phyloP scores from a whole-genome alignment of 2,797 vertebrate species.

The Danio kyathit region DNA sequence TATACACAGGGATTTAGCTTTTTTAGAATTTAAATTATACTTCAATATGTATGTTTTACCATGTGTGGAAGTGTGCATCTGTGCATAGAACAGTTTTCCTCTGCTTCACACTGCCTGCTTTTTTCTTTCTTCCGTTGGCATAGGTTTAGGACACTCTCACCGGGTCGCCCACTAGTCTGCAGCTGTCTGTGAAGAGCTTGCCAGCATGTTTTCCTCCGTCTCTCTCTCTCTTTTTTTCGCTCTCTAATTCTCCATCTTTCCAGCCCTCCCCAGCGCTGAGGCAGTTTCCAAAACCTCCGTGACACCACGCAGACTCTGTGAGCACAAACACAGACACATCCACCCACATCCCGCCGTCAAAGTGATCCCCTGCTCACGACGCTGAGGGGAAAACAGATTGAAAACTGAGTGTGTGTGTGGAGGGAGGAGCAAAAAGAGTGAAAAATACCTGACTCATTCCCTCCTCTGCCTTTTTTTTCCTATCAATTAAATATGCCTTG shows the following conservation, averaged over 20 bases:
- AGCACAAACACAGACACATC: slow-evolving; percentile 78
- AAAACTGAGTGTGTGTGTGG: slow-evolving; percentile 61
- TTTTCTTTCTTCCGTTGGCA: slow-evolving; percentile 52
- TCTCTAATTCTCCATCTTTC: slow-evolving; percentile 2
- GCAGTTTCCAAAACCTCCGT: slow-evolving; percentile 58
- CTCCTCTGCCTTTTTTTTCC: slow-evolving; percentile 71
- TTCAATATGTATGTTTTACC: too few relatives aligned
- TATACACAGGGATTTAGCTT: too few relatives aligned
- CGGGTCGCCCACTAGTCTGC: slow-evolving; percentile 80
- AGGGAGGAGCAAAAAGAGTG: slow-evolving; percentile 68
- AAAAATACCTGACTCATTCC: slow-evolving; percentile 68
- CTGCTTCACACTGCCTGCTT: slow-evolving; percentile 46
- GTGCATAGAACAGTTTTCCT: slow-evolving; percentile 55
- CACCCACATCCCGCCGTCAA: slow-evolving; percentile 77
- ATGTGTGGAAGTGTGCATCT: slow-evolving; percentile 23
- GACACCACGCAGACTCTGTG: slow-evolving; percentile 72
- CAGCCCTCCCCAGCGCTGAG: slow-evolving; percentile 46
- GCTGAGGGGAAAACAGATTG: slow-evolving; percentile 73
- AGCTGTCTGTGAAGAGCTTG: slow-evolving; percentile 76
- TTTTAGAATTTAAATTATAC: too few relatives aligned
- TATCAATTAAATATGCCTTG: slow-evolving; percentile 55
- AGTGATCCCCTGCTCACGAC: slow-evolving; percentile 79
- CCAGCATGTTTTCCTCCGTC: slow-evolving; percentile 61
- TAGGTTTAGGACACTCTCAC: slow-evolving; percentile 67
- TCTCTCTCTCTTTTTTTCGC: neutral